Evolutionary conservation across 2,888 invertebrate species (phyloP).

Genomic region (Pycnomerus fuliginosus): DNA sequence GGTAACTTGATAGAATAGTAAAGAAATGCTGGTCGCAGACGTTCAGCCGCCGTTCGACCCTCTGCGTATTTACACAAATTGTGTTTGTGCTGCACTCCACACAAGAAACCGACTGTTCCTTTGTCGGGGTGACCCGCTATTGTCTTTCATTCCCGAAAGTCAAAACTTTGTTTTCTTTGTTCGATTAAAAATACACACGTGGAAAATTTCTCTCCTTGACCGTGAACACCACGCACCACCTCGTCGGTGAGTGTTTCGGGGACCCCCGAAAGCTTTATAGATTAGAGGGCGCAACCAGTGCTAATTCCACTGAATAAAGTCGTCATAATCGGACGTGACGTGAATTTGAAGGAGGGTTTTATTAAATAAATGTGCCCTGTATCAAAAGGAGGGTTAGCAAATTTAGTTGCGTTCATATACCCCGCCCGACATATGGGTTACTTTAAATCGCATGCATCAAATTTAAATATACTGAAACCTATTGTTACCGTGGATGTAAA

Average conservation of each 20-base stretch:
- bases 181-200: too few species aligned
- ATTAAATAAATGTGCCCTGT: conserved; percentile 41
- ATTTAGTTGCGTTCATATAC: too few species aligned
- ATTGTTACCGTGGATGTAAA: too few species aligned
- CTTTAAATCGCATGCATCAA: conserved; percentile 45
- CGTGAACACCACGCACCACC: neutral
- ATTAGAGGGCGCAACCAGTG: conserved; percentile 22
- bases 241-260: neutral
- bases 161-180: conserved; percentile 4
- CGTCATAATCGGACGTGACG: conserved; percentile 46
- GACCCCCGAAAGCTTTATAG: neutral
- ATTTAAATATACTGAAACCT: conserved; percentile 39
- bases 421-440: conserved; percentile 43
- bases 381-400: too few species aligned
- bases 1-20: conserved; percentile 15
- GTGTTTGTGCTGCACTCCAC: conserved; percentile 29
- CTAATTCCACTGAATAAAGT: conserved; percentile 33
- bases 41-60: conserved; percentile 18
- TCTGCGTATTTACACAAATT: conserved; percentile 28
- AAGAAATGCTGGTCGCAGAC: conserved; percentile 15
- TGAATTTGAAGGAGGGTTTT: conserved; percentile 44
- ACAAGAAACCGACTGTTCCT: conserved; percentile 22
- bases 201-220: too few species aligned
- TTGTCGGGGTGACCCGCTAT: conserved; percentile 16
- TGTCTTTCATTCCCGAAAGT: conserved; percentile 11